phyloP scores from a whole-genome alignment of 1,140 invertebrate species.

The Listronotus bonariensis region DNA sequence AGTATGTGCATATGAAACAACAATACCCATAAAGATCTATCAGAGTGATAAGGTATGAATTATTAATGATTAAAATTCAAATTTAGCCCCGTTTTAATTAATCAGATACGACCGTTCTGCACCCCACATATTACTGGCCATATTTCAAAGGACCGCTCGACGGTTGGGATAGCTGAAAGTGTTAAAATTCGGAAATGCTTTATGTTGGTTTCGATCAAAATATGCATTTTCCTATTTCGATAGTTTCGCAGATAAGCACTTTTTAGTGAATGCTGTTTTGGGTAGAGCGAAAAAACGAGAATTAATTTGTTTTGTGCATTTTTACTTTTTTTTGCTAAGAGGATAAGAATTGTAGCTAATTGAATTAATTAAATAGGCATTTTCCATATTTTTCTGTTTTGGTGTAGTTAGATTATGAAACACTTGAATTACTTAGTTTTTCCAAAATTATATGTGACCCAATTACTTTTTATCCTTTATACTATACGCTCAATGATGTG shows the following conservation, averaged over 20 bases:
- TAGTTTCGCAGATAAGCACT: background rate
- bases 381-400: no score
- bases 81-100: conserved; percentile 42
- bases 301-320: no score
- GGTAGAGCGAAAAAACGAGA: no score
- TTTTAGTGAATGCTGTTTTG: no score
- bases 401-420: no score
- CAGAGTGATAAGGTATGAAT: conserved; percentile 46
- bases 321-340: no score
- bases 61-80: conserved; percentile 47
- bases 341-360: no score
- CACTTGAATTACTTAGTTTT: no score
- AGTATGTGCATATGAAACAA: conserved; percentile 49
- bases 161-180: conserved; percentile 4
- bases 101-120: conserved; percentile 31
- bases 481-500: no score
- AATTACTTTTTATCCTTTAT: no score
- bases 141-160: conserved; percentile 12
- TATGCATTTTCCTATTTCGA: background rate
- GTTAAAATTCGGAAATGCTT: background rate
- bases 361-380: no score
- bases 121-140: conserved; percentile 19
- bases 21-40: conserved; percentile 49
- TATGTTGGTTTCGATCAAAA: conserved; percentile 9
- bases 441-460: no score